Evolutionary conservation across 2,113 vertebrate species (phyloP).

Genomic region (Willisornis vidua): DNA sequence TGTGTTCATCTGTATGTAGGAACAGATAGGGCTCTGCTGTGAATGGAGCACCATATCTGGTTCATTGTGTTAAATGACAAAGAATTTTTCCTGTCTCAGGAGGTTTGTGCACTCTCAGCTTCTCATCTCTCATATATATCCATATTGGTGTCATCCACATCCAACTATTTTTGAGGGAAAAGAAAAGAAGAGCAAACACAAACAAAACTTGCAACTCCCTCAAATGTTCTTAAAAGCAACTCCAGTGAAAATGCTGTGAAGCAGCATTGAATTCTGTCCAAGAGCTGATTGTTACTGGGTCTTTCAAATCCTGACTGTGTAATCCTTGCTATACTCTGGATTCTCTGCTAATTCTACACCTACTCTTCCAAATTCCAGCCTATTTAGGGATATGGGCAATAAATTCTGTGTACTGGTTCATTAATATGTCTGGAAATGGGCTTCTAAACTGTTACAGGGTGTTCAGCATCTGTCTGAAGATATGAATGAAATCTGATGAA

Average conservation of each 20-base stretch:
- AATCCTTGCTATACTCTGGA: neutral
- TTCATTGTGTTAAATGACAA: fast-evolving
- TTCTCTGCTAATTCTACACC: neutral
- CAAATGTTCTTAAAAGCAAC: neutral
- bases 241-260: neutral
- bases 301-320: neutral
- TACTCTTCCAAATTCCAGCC: neutral
- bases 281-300: neutral
- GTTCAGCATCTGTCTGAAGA: neutral
- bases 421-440: neutral
- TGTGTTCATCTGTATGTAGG: neutral
- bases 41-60: neutral
- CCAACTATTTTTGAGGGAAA: neutral
- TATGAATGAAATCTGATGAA: neutral
- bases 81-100: neutral
- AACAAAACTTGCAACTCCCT: neutral
- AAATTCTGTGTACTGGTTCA: neutral
- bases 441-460: neutral
- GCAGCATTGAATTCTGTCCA: neutral
- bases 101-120: neutral
- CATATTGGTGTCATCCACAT: neutral
- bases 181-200: neutral
- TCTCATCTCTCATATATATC: neutral
- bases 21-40: neutral
- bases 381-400: neutral